Evolutionary conservation across 2,113 vertebrate genomes (phyloP).

Genomic region (Melanostigma gelatinosum): DNA sequence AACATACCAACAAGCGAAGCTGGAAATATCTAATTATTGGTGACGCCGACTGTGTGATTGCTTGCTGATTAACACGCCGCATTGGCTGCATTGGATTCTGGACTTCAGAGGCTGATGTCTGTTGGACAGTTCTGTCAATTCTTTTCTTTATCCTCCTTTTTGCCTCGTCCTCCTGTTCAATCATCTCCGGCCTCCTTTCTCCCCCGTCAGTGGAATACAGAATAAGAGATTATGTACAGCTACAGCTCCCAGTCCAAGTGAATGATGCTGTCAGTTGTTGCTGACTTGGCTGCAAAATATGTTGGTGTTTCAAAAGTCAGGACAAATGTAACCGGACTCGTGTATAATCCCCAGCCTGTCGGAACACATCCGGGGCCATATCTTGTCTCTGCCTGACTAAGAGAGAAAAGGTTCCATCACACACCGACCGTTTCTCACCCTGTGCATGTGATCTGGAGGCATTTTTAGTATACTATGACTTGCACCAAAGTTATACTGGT

Average conservation of each 20-base stretch:
- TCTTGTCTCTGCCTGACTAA: background rate
- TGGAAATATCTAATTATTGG: constrained; percentile 59
- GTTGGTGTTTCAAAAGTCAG: background rate
- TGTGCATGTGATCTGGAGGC: background rate
- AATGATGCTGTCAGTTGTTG: background rate
- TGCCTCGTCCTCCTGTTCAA: background rate
- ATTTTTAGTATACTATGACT: background rate
- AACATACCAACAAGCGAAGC: constrained; percentile 41
- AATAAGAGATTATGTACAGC: constrained; percentile 11
- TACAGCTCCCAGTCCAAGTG: background rate
- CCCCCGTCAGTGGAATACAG: constrained; percentile 7
- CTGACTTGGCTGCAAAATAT: background rate
- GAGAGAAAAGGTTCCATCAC: constrained; percentile 1
- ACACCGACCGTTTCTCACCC: background rate
- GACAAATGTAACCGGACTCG: background rate
- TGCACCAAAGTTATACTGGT: background rate
- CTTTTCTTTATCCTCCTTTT: background rate
- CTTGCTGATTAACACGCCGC: constrained; percentile 46
- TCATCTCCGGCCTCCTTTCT: constrained; percentile 3
- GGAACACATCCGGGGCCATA: background rate
- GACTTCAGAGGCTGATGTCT: background rate
- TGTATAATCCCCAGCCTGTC: constrained; percentile 1
- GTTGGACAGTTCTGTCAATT: background rate
- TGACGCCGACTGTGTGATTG: constrained; percentile 38
- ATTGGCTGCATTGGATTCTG: background rate